Evolutionary conservation across 2,113 vertebrate species (phyloP), one percentile per base, ranked within the genome.

Genomic region (Potamarius usumacintae): DNA sequence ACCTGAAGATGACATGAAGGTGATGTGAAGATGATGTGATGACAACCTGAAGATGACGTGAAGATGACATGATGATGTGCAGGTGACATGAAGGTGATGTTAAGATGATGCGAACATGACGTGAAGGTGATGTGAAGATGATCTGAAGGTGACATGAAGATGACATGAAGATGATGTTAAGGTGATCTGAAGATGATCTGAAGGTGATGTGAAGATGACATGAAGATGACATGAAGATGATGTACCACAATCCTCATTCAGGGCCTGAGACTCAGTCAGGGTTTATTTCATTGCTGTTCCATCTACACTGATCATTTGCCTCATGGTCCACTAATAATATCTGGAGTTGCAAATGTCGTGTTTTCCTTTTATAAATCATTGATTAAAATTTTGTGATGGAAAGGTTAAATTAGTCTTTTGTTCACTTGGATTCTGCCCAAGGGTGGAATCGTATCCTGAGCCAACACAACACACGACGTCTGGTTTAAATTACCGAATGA

Each of bases 331-430:
- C 86, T 93, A 92, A 96, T 97, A 97, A 97, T 98, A 97, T 97
- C 97, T 97, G 94, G 94, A 96, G 95, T 97, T 96, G 97, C 96
- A 95, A 90, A 94, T 93, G 94, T 94, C 94, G 94, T 97, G 96
- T 97, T 97, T 97, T 97, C 95, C 94, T 98, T 97, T 97, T 97
- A 97, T 96, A 97, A 97, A 97, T 97, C 94, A 87, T 96, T 97
- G 95, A 97, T 98, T 98, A 97, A 98, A 98, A 97, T 97, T 97
- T 96, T 96, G 97, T 92, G 96, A 95, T 94, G 96, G 96, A 95
- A 95, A 96, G 95, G 95, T 96, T 96, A 97, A 97, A 97, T 95
- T 90, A 94, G 96, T 93, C 96, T 96, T 97, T 95, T 95, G 96
- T 96, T 96, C 96, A 94, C 94, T 96, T 91, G 95, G 90, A 97